These are phyloP conservation scores for Darevskia mixta DNA, from an alignment of 2,797 vertebrate genomes.

Conservation along the genomic window DNA sequence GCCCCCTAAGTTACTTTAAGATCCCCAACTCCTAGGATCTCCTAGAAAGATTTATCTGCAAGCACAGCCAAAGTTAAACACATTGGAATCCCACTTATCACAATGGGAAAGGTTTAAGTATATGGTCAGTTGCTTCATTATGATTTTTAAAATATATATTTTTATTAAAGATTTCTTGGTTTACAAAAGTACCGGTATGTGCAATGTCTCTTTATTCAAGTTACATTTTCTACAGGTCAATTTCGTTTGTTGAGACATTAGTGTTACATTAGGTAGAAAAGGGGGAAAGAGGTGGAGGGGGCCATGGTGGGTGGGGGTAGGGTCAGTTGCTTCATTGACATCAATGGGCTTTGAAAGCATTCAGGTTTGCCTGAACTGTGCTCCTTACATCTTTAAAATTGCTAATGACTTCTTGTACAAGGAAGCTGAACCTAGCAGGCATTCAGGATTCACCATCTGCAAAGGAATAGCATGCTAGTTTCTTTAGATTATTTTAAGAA, in stretches of 20 bases:
- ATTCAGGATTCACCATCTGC: neutral
- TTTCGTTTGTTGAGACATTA: no score
- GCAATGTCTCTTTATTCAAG: no score
- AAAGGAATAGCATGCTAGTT: neutral
- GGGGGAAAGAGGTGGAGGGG: no score
- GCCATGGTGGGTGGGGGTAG: no score
- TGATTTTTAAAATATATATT: no score
- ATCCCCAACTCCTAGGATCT: neutral
- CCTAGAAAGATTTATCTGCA: neutral
- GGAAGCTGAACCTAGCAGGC: constrained; percentile 5
- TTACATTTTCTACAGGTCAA: no score
- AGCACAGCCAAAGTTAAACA: neutral
- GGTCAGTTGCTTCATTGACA: no score
- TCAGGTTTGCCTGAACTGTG: neutral
- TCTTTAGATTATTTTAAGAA: neutral
- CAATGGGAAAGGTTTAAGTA: neutral
- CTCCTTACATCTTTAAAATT: neutral
- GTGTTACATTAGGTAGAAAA: no score
- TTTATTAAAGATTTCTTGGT: no score
- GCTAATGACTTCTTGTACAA: neutral
- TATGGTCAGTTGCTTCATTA: neutral
- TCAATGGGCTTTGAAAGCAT: neutral
- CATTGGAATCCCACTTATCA: no score
- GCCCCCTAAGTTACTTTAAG: rapidly evolving
- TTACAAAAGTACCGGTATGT: no score